These are phyloP conservation scores for Agonopterix arenella DNA, from an alignment of 2,888 invertebrate species.

Conservation along the genomic window DNA sequence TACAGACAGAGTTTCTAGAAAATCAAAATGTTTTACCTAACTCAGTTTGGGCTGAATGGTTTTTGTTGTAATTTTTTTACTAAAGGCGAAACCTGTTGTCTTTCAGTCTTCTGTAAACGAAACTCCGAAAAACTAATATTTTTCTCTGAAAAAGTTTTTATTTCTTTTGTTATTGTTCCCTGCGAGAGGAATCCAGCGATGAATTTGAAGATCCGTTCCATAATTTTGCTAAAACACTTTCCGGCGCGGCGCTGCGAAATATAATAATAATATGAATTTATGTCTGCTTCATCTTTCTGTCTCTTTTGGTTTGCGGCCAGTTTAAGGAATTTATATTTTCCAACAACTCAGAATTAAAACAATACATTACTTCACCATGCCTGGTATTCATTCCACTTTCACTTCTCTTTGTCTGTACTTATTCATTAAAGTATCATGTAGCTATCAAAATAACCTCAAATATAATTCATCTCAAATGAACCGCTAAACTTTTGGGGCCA, in stretches of 20 bases:
- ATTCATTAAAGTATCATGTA: too few species aligned
- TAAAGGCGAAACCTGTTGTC: slow-evolving; percentile 27
- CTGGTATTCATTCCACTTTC: too few species aligned
- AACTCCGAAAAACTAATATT: slow-evolving; percentile 45
- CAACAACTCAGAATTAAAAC: too few species aligned
- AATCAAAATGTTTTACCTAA: not conserved
- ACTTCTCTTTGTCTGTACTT: too few species aligned
- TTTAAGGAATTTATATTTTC: too few species aligned
- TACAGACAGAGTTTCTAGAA: not conserved
- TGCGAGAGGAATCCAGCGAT: slow-evolving; percentile 28
- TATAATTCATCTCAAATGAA: slow-evolving; percentile 37
- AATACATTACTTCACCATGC: too few species aligned
- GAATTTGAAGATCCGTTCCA: slow-evolving; percentile 30
- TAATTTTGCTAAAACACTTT: slow-evolving; percentile 33
- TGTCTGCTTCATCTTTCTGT: not conserved
- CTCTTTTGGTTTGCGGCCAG: too few species aligned
- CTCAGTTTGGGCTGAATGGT: not conserved
- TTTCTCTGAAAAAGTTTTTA: slow-evolving; percentile 40
- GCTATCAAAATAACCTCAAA: slow-evolving; percentile 14
- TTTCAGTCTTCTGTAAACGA: slow-evolving; percentile 25
- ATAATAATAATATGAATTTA: not conserved
- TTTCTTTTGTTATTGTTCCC: slow-evolving; percentile 47
- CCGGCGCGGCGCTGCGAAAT: not conserved
- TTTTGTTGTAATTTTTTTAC: not conserved
- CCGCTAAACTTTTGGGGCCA: slow-evolving; percentile 39